Conservation (phyloP, 2,797 vertebrate species). For the Pantherophis vulpinus region DNA sequence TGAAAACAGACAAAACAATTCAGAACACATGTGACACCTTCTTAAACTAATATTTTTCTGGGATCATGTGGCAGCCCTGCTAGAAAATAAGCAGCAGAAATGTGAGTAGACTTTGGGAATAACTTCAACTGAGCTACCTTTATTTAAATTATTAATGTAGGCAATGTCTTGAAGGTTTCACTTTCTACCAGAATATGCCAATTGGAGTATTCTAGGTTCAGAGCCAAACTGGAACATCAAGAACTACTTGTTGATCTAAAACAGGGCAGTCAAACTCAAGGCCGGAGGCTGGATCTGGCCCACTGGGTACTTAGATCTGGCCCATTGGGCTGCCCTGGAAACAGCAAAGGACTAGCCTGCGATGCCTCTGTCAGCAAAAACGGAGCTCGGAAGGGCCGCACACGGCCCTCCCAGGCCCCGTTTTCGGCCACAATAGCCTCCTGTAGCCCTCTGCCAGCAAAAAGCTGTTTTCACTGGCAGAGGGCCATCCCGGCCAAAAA, state of each 20-base stretch:
- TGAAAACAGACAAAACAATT: background rate
- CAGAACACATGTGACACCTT: background rate
- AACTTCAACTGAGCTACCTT: background rate
- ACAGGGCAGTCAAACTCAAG: too few species aligned
- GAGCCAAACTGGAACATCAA: background rate
- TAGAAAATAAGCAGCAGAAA: background rate
- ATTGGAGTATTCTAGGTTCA: background rate
- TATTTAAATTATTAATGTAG: background rate
- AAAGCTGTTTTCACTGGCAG: too few species aligned
- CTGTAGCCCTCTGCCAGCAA: too few species aligned
- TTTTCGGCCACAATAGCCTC: too few species aligned
- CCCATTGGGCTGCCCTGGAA: too few species aligned
- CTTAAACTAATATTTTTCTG: background rate
- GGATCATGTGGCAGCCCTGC: background rate
- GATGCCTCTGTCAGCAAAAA: too few species aligned
- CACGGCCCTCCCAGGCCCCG: too few species aligned
- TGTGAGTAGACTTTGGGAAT: background rate
- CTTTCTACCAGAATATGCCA: background rate
- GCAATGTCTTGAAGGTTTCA: background rate
- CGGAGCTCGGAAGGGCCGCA: too few species aligned
- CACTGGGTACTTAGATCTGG: too few species aligned
- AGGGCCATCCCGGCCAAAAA: too few species aligned
- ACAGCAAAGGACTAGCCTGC: too few species aligned
- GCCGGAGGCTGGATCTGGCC: too few species aligned
- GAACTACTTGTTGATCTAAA: background rate